Evolutionary conservation across 1,140 invertebrate species (phyloP).

Genomic region (Drosophila athabasca): DNA sequence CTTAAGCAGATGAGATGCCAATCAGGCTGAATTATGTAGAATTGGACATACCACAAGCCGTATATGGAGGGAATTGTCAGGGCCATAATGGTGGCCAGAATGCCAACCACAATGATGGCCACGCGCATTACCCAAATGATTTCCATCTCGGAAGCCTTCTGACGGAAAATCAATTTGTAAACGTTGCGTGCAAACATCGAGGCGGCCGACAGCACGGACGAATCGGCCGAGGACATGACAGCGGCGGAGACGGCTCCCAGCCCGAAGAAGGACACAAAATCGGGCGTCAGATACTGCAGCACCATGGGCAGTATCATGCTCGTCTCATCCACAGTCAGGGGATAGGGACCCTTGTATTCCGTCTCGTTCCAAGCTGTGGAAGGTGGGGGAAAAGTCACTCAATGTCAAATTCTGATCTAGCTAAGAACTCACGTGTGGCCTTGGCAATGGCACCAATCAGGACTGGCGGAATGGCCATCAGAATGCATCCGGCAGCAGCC

Average conservation of each 20-base stretch:
- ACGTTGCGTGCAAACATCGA: conserved; percentile 99
- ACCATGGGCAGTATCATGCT: conserved; percentile 98
- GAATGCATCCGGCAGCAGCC: conserved; percentile 95
- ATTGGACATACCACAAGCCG: conserved; percentile 92
- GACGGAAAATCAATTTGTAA: conserved; percentile 97
- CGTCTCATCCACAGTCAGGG: conserved; percentile 90
- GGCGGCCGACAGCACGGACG: conserved; percentile 97
- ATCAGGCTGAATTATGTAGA: conserved; percentile 36
- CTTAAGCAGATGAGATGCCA: conserved; percentile 51
- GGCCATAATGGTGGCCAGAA: conserved; percentile 97
- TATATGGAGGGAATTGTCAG: conserved; percentile 98
- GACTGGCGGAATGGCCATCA: conserved; percentile 98
- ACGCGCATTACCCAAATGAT: conserved; percentile 99
- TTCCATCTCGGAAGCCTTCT: conserved; percentile 97
- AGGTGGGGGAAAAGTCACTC: background rate
- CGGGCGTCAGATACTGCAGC: conserved; percentile 96
- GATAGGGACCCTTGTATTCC: conserved; percentile 89
- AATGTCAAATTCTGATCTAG: background rate
- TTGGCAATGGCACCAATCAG: conserved; percentile 98
- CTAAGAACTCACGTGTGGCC: conserved; percentile 90
- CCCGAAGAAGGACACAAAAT: conserved; percentile 97
- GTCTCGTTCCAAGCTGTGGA: conserved; percentile 96
- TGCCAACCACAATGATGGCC: conserved; percentile 96
- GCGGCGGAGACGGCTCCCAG: conserved; percentile 99
- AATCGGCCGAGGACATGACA: conserved; percentile 99